Evolutionary conservation across 2,888 invertebrate species (phyloP).

Genomic region (Orthosia incerta): DNA sequence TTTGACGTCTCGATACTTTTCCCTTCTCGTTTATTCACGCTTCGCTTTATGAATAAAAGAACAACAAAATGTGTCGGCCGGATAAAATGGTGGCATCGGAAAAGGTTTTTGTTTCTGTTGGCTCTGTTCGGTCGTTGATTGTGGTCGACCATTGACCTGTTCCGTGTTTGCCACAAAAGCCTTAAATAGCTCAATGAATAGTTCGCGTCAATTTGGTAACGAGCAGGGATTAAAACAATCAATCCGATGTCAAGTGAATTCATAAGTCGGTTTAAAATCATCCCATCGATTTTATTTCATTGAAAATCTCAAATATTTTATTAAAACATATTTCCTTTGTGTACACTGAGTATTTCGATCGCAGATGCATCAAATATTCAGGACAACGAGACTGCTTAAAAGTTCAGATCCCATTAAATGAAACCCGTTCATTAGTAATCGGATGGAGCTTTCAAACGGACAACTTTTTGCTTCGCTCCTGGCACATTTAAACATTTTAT

Average conservation of each 20-base stretch:
- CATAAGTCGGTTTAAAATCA: background rate
- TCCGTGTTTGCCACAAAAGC: background rate
- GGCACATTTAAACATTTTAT: conserved; percentile 25
- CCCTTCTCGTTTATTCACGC: conserved; percentile 17
- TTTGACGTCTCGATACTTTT: background rate
- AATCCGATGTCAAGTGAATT: background rate
- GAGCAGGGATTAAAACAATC: background rate
- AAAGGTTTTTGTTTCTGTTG: conserved; percentile 30
- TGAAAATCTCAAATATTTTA: background rate
- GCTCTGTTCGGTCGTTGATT: conserved; percentile 6
- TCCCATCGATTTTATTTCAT: conserved; percentile 1
- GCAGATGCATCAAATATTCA: conserved; percentile 7
- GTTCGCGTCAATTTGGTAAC: background rate
- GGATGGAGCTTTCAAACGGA: conserved; percentile 30
- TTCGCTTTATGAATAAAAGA: conserved; percentile 37
- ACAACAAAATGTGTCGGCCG: conserved; percentile 22
- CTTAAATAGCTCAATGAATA: background rate
- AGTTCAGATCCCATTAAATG: conserved; percentile 35
- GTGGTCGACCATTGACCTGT: background rate
- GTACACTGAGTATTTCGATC: background rate
- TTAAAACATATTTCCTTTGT: background rate
- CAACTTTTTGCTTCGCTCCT: conserved; percentile 34
- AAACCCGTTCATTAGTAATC: conserved; percentile 45
- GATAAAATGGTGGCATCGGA: conserved; percentile 16
- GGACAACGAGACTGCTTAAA: conserved; percentile 4